Base-by-base conservation (phyloP, 2,797 vertebrate genomes). In the Diplodus puntazzo region DNA sequence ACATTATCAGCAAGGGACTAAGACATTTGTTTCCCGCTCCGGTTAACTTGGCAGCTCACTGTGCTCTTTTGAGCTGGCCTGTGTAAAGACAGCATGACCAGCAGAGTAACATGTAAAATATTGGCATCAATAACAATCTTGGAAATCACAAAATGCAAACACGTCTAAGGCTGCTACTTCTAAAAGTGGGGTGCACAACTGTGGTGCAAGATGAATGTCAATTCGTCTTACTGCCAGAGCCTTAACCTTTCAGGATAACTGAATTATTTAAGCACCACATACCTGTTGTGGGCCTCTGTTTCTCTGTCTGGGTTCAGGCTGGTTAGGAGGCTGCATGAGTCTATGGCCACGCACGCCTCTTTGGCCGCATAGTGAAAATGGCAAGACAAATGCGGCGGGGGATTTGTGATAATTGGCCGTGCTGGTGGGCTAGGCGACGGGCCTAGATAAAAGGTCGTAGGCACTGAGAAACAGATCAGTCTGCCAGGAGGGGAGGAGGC, bases 181-280 rank as follows among this genome's bases (percentile, higher is more conserved):
- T 61, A 58, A 87, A 83, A 90, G 85, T 43, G 70, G 77, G 77
- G 87, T 42, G 79, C 66, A 55, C 34, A 76, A 90, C 93, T 95
- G 84, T 55, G 76, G 92, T 91, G 92, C 87, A 72, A 80, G 89
- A 94, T 93, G 94, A 95, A 95, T 95, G 94, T 95, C 94, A 94
- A 93, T 89, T 90, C 55, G 79, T 81, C 87, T 92, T 88, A 82
- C 87, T 63, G 88, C 88, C 85, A 83, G 90, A 92, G 91, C 88
- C 89, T 88, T 96, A 95, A 95, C 95, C 95, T 96, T 96, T 96
- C 92, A 85, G 89, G 90, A 82, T 88, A 89, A 91, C 93, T 96
- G 95, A 95, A 96, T 96, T 94, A 96, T 96, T 96, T 93, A 96
- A 92, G 88, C 90, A 79, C 82, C 79, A 85, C 84, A 90, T 94